These are phyloP conservation scores for Bombyx mandarina DNA, from an alignment of 1,140 invertebrate genomes.

Conservation along the genomic window DNA sequence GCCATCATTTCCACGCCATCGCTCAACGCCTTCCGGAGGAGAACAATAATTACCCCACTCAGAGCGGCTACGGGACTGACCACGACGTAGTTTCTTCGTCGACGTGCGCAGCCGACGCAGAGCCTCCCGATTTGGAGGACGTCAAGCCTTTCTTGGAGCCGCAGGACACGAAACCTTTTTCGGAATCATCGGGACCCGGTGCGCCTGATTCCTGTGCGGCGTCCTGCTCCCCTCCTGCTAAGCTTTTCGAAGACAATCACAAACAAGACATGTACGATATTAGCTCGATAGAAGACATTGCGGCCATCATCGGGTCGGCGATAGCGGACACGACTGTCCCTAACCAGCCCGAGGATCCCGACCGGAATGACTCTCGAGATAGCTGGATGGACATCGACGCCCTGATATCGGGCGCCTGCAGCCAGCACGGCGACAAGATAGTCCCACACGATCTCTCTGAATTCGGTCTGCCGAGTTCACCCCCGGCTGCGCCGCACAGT, in stretches of 20 bases:
- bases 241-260: constrained; percentile 53
- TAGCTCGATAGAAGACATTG: constrained; percentile 84
- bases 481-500: constrained; percentile 66
- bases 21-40: constrained; percentile 78
- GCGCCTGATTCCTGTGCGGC: constrained; percentile 55
- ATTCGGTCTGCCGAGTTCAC: constrained; percentile 77
- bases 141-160: constrained; percentile 75
- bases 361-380: constrained; percentile 77
- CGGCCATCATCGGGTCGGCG: constrained; percentile 89
- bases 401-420: constrained; percentile 85
- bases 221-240: constrained; percentile 58
- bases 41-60: constrained; percentile 77
- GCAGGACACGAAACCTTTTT: constrained; percentile 63
- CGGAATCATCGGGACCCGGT: constrained; percentile 35
- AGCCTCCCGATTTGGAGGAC: constrained; percentile 69
- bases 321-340: constrained; percentile 89
- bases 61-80: constrained; percentile 73
- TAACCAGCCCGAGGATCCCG: constrained; percentile 76
- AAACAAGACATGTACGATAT: constrained; percentile 78
- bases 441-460: constrained; percentile 77
- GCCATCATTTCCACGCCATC: constrained; percentile 89
- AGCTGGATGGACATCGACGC: constrained; percentile 88
- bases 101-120: constrained; percentile 74
- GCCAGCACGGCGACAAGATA: constrained; percentile 73
- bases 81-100: constrained; percentile 79